These are phyloP conservation scores for Autographa pulchrina DNA, from an alignment of 2,888 invertebrate species.

Conservation along the genomic window DNA sequence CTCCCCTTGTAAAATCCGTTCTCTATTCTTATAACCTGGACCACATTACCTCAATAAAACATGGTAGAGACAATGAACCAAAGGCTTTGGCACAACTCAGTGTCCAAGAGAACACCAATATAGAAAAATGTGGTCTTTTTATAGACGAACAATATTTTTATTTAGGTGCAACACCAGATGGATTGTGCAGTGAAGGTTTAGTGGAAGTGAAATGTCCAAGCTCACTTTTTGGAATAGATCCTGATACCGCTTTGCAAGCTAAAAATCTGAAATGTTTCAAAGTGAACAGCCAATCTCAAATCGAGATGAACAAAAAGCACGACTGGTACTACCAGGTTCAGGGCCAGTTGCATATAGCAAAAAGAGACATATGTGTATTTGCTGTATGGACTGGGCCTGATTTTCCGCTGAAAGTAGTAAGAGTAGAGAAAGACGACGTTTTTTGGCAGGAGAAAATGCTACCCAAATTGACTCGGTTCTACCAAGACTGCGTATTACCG, in stretches of 20 bases:
- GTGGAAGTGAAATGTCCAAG: constrained; percentile 45
- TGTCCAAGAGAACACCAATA: background rate
- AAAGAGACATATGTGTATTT: constrained; percentile 33
- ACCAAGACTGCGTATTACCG: constrained; percentile 31
- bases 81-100: constrained; percentile 22
- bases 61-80: constrained; percentile 27
- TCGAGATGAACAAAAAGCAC: constrained; percentile 23
- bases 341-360: constrained; percentile 34
- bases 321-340: constrained; percentile 44
- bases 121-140: constrained; percentile 23
- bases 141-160: constrained; percentile 10
- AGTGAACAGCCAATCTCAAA: background rate
- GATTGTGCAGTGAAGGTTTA: constrained; percentile 23
- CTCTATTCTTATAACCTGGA: constrained; percentile 15
- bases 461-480: constrained; percentile 34
- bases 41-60: constrained; percentile 17
- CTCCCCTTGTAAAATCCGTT: constrained; percentile 21
- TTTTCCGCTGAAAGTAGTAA: constrained; percentile 24
- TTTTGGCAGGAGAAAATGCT: constrained; percentile 39
- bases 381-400: constrained; percentile 30
- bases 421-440: constrained; percentile 25
- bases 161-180: constrained; percentile 29
- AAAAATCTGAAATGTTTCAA: constrained; percentile 27
- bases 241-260: constrained; percentile 14
- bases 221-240: constrained; percentile 15